Conservation (phyloP, 2,113 vertebrate species). For the Beaufortia kweichowensis region DNA sequence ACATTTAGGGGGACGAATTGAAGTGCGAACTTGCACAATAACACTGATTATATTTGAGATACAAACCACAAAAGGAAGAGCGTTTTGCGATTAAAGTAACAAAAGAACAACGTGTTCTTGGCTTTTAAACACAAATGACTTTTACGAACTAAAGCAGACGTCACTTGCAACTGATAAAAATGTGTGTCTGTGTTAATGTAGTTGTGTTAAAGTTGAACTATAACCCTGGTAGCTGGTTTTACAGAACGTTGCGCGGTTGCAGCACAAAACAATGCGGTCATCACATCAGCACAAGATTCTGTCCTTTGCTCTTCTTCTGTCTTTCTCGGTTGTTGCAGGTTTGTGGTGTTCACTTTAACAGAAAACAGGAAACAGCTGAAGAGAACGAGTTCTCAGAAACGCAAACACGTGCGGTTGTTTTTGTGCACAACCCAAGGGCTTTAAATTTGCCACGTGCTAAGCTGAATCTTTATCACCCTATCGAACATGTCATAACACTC, state of each 20-base stretch:
- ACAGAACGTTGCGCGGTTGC: neutral
- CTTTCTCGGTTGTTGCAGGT: slow-evolving; percentile 41
- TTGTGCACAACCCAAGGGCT: slow-evolving; percentile 67
- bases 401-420: slow-evolving; percentile 55
- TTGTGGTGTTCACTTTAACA: slow-evolving; percentile 54
- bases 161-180: neutral
- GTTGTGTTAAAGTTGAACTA: neutral
- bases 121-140: neutral
- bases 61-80: slow-evolving; percentile 24
- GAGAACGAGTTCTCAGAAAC: slow-evolving; percentile 67
- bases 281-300: neutral
- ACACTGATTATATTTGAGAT: neutral
- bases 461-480: neutral
- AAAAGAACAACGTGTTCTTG: neutral
- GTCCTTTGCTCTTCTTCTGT: slow-evolving; percentile 21
- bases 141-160: neutral
- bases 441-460: slow-evolving; percentile 64
- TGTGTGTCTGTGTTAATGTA: neutral
- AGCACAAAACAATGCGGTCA: neutral
- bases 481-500: neutral
- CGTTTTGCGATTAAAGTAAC: neutral
- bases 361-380: slow-evolving; percentile 81
- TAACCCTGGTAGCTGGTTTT: neutral
- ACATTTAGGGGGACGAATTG: slow-evolving; percentile 11
- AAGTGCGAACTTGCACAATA: slow-evolving; percentile 34